phyloP scores from a whole-genome alignment of 2,113 vertebrate genomes.

The Herpetotheres cachinnans region DNA sequence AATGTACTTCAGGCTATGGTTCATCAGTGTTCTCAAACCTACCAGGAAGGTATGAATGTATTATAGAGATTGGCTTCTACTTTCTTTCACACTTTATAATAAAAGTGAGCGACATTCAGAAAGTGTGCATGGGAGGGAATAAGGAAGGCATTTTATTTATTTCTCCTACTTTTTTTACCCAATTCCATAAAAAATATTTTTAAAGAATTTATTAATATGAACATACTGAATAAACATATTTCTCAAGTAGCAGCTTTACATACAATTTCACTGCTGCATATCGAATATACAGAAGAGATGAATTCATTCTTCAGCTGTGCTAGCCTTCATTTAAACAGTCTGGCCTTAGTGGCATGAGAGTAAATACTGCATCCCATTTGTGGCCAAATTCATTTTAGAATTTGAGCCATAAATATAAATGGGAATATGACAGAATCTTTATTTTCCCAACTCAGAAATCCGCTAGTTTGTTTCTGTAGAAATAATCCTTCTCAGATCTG shows the following conservation, averaged over 20 bases:
- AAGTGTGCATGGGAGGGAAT: fast-evolving
- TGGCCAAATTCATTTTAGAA: background rate
- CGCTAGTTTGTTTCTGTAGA: background rate
- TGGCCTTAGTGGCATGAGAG: background rate
- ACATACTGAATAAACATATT: background rate
- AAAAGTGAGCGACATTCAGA: background rate
- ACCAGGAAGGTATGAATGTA: background rate
- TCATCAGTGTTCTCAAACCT: background rate
- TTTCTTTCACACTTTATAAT: background rate
- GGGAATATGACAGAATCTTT: background rate
- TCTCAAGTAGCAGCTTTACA: background rate
- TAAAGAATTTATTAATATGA: background rate
- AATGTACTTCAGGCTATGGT: background rate
- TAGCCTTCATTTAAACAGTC: background rate
- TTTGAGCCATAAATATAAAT: background rate
- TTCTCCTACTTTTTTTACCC: background rate
- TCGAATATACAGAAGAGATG: background rate
- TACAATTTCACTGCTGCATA: background rate
- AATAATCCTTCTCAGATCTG: background rate
- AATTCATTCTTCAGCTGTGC: background rate
- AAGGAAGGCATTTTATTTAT: background rate
- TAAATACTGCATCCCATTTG: background rate
- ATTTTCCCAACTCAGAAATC: background rate
- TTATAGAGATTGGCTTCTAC: background rate
- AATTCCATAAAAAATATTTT: background rate